Base-by-base conservation (phyloP, 2,113 vertebrate species). In the Peromyscus leucopus region DNA sequence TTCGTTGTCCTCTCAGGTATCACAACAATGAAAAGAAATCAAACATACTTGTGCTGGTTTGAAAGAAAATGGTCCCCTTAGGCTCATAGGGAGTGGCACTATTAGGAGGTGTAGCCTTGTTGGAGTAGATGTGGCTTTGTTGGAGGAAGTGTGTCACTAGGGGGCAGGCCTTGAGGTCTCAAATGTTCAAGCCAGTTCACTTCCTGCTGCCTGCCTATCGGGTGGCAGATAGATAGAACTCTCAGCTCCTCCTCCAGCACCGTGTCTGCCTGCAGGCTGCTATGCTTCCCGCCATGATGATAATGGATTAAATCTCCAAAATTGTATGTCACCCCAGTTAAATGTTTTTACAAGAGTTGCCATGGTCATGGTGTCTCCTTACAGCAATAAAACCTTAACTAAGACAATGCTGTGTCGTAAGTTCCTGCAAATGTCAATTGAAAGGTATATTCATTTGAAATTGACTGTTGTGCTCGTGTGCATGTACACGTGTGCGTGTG, bases 391-490 rank as follows among this genome's bases (percentile, higher is more conserved):
- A 72, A 72, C 7, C 71, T 19, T 72, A 72, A 72, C n/a, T 72
- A n/a, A 72, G 36, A 72, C 36, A 72, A 75, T 61, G 39, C n/a
- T 74, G 36, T 85, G 80, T 65, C 65, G 15, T 28, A 85, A 95
- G 26, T 91, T 75, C 95, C 48, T 76, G 48, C 55, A 96, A 91
- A 89, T 76, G 11, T 71, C 36, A 76, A 59, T 12, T 82, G 46
- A 86, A 67, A 92, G 21, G 11, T 75, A 65, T 61, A 72, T 78
- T 72, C 89, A 48, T 74, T 75, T 75, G 28, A 91, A 80, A 59
- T 21, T 88, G 11, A 88, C 42, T 67, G 1, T 0, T 46, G 26
- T 78, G 74, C 46, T 39, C 46, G 55, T 55, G 48, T n/a, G 33
- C n/a, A 36, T 59, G 21, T 42, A 59, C 36, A 8, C 4, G 33